These are phyloP conservation scores for Gorsachius goisagi DNA, from an alignment of 2,113 vertebrate genomes.

Conservation along the genomic window DNA sequence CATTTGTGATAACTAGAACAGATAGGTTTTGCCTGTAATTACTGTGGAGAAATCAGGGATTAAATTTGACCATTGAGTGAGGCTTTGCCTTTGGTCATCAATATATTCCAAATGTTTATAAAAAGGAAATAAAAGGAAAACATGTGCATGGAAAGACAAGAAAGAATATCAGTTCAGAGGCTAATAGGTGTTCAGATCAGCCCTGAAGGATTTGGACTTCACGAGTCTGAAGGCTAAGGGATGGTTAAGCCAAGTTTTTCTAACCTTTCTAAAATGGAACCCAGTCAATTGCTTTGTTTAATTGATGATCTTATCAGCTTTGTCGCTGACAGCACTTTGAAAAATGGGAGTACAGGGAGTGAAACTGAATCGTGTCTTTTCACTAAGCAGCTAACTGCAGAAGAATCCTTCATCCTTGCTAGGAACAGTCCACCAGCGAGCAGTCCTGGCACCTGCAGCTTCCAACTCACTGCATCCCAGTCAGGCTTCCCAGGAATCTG, in stretches of 20 bases:
- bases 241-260: not conserved
- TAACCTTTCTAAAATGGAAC: not conserved
- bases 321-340: not conserved
- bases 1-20: not conserved
- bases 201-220: not conserved
- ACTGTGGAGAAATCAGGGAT: not conserved
- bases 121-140: not conserved
- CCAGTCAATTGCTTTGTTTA: not conserved
- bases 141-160: rapidly evolving
- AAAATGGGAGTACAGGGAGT: not conserved
- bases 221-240: not conserved
- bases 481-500: not conserved
- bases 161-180: not conserved
- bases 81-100: not conserved
- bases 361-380: not conserved
- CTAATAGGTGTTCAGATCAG: not conserved
- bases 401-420: not conserved
- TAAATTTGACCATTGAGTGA: not conserved
- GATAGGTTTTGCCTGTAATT: not conserved
- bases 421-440: not conserved
- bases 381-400: not conserved
- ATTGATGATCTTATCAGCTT: not conserved
- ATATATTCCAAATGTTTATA: not conserved
- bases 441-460: not conserved
- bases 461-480: not conserved